phyloP scores from a whole-genome alignment of 2,888 invertebrate genomes.

The Hedya salicella region DNA sequence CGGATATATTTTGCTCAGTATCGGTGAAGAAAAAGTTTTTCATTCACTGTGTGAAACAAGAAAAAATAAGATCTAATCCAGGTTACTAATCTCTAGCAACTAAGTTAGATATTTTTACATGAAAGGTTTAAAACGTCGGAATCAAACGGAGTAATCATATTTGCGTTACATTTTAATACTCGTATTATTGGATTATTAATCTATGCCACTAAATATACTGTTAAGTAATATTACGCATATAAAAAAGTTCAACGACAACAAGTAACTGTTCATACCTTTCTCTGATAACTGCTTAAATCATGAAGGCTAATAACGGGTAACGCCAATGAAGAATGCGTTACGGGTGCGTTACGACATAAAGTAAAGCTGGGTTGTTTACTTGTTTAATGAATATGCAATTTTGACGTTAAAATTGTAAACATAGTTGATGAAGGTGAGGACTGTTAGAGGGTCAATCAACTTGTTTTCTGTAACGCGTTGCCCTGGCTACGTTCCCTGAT shows the following conservation, averaged over 20 bases:
- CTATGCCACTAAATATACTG: background rate
- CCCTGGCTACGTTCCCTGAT: too few species aligned
- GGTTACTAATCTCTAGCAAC: too few species aligned
- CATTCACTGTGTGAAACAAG: too few species aligned
- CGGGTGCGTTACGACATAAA: conserved; percentile 36
- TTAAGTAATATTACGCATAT: conserved; percentile 4
- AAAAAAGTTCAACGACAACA: conserved; percentile 44
- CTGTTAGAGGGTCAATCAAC: too few species aligned
- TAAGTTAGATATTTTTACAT: too few species aligned
- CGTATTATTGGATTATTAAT: too few species aligned
- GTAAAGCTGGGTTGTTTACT: conserved; percentile 16
- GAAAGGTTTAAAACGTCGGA: too few species aligned
- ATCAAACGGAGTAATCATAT: too few species aligned
- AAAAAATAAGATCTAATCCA: too few species aligned
- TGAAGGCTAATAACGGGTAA: conserved; percentile 40
- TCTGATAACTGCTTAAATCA: conserved; percentile 44
- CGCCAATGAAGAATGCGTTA: conserved; percentile 40
- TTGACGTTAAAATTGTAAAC: background rate
- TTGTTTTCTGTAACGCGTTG: too few species aligned
- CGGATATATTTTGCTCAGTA: background rate
- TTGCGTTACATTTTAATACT: too few species aligned
- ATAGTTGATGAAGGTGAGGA: too few species aligned
- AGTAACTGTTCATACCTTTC: conserved; percentile 37
- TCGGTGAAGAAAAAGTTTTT: background rate
- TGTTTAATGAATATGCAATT: conserved; percentile 30